Evolutionary conservation across 1,140 invertebrate species (phyloP).

Genomic region (Drosophila serrata): DNA sequence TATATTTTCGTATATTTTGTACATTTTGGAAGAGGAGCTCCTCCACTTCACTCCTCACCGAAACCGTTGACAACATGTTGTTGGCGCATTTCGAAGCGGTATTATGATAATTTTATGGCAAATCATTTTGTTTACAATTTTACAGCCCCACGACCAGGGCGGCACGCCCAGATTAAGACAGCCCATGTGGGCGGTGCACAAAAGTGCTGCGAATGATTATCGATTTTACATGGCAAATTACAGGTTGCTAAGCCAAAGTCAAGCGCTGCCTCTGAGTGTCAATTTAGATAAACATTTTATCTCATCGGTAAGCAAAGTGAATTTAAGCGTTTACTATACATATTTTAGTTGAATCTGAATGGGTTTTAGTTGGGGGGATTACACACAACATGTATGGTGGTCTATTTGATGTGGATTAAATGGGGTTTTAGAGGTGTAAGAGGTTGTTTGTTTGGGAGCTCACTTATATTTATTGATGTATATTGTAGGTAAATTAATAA

Average conservation of each 20-base stretch:
- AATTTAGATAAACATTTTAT: constrained; percentile 50
- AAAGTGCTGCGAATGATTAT: constrained; percentile 80
- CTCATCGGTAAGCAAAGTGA: constrained; percentile 23
- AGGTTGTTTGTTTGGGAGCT: background rate
- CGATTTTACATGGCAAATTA: constrained; percentile 80
- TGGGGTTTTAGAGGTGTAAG: background rate
- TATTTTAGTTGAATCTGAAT: constrained; percentile 12
- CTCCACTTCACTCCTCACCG: constrained; percentile 29
- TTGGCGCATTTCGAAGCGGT: constrained; percentile 76
- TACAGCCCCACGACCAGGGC: constrained; percentile 50
- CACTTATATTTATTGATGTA: background rate
- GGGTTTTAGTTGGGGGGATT: constrained; percentile 18
- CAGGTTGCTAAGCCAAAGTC: constrained; percentile 30
- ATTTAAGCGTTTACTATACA: constrained; percentile 11
- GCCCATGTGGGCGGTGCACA: constrained; percentile 60
- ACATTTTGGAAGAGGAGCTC: background rate
- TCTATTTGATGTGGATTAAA: background rate
- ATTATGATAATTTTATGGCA: constrained; percentile 84
- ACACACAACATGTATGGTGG: constrained; percentile 2
- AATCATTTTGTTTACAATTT: constrained; percentile 83
- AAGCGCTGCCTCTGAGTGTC: constrained; percentile 17
- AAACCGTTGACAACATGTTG: constrained; percentile 80
- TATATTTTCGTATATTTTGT: constrained; percentile 44
- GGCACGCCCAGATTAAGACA: constrained; percentile 47
- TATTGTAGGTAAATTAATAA: background rate